Conservation (phyloP, 2,888 invertebrate species). For the Caenorhabditis japonica region DNA sequence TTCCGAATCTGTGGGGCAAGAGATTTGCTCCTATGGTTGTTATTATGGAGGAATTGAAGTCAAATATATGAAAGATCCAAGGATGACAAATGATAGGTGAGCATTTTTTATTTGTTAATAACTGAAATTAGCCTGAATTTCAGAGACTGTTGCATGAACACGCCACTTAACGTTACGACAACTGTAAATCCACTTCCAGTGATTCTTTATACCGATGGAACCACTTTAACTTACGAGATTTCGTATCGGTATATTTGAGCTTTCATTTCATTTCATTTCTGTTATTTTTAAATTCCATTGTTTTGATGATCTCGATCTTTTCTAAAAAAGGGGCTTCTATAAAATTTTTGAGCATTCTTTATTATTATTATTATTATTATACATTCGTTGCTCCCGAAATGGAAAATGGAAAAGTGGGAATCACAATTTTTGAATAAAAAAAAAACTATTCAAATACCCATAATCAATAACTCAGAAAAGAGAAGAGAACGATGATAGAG, state of each 20-base stretch:
- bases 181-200: conserved; percentile 50
- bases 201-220: conserved; percentile 42
- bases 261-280: conserved; percentile 8
- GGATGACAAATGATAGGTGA: conserved; percentile 48
- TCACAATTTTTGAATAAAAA: too few species aligned
- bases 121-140: neutral
- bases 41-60: conserved; percentile 55
- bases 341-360: conserved; percentile 41
- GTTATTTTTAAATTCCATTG: conserved; percentile 4
- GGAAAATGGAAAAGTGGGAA: too few species aligned
- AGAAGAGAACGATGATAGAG: conserved; percentile 22
- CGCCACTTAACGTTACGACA: conserved; percentile 46
- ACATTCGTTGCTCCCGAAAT: conserved; percentile 51
- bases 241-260: conserved; percentile 31
- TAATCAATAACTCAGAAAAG: conserved; percentile 38
- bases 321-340: too few species aligned
- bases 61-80: conserved; percentile 46
- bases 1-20: conserved; percentile 19
- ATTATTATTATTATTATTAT: too few species aligned
- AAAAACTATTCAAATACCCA: conserved; percentile 30
- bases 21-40: conserved; percentile 52
- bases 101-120: neutral
- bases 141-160: conserved; percentile 51
- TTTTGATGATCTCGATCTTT: conserved; percentile 22
- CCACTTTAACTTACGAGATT: conserved; percentile 38